Conservation (phyloP, 2,888 invertebrate species). For the Harpalus rubripes region DNA sequence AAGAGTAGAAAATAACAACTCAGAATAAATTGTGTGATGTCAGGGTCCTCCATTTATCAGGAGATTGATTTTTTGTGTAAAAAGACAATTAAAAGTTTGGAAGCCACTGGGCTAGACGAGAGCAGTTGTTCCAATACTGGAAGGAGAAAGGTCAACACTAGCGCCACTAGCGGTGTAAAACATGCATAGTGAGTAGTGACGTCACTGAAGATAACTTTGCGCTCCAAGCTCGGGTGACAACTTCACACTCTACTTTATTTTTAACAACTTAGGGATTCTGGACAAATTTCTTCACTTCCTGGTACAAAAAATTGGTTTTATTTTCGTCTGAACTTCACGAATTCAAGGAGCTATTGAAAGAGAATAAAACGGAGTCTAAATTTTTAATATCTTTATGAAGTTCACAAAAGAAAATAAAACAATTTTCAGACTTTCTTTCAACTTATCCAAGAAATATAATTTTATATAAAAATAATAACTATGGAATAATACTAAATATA, state of each 20-base stretch:
- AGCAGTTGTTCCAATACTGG: neutral
- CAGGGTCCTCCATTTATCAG: neutral
- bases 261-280: conserved; percentile 2
- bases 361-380: neutral
- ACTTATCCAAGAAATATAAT: neutral
- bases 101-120: neutral
- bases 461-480: neutral
- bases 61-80: neutral
- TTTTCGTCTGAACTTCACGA: conserved; percentile 1
- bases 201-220: neutral
- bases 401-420: neutral
- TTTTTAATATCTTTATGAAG: conserved; percentile 1
- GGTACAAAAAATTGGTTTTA: neutral
- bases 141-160: conserved; percentile 5
- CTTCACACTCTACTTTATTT: neutral
- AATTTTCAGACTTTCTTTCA: neutral
- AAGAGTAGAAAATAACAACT: neutral
- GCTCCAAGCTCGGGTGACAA: neutral
- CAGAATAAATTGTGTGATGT: neutral
- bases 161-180: neutral
- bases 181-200: neutral
- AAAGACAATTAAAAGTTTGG: neutral
- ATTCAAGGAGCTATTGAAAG: neutral
- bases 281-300: neutral
- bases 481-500: too few relatives aligned